Evolutionary conservation across 30 jellyfish, hydroid and myxozoan genomes (phyloP), one percentile per base, ranked within the genome.

Genomic region (Aurelia aurita complex sp. Pacific): DNA sequence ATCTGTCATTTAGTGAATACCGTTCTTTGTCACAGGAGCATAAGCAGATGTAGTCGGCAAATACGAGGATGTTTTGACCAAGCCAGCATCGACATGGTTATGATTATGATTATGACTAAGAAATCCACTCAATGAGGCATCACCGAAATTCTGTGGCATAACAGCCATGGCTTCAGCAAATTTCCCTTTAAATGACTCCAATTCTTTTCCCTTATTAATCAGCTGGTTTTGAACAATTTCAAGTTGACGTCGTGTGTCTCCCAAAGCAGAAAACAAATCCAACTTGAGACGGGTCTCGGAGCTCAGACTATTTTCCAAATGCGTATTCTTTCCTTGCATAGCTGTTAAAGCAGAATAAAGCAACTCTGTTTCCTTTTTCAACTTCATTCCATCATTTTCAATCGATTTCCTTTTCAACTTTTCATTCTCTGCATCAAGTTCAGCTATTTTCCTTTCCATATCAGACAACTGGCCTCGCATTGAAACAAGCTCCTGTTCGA

Each of bases 161-260:
- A 95, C 99, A 50, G 99, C 99, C 99, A 95, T 95, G 15, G 94
- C 99, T 82, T 95, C 99, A 15, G 99, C 99, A 67, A 95, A 90
- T 53, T 90, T 89, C 23, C 69, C 97, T 81, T 87, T 95, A 73
- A 90, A 74, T 17, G 83, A 77, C 59, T 95, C 97, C 77, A 95
- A 88, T 81, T 95, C 99, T n/a, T 83, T 75, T 55, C 92, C 95
- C 84, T 95, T 95, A 35, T n/a, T 68, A 2, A 82, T 82, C 91
- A 90, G 67, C 43, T 90, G 99, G 50, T 80, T 80, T 36, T 90
- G 99, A 53, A 76, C 91, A 65, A 95, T 86, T 73, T 95, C 99
- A 67, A 95, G 92, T 78, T 95, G 99, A 1, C 99, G 94, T 17
- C 99, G 92, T 10, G 99, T 87, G 53, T 95, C 99, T 10, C 99